A percentile compares a stretch with the other conserved stretches of the same genome.
These are phyloP conservation scores for Pluvialis apricaria DNA, from an alignment of 2,113 vertebrate genomes.

Conservation along the genomic window DNA sequence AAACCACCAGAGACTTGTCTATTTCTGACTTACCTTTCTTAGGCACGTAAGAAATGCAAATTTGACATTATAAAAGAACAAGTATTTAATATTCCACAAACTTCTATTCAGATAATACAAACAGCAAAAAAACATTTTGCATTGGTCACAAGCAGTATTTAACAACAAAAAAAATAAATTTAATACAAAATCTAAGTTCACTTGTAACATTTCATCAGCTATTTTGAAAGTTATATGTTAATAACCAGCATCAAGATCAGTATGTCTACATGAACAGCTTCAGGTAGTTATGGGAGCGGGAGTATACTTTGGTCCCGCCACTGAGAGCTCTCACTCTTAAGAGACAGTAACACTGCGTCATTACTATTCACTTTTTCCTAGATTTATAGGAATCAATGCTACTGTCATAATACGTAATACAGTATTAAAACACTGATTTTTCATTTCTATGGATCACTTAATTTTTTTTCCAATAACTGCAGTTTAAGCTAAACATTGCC, in stretches of 20 bases:
- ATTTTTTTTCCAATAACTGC: not conserved
- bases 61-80: not conserved
- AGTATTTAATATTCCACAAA: not conserved
- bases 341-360: not conserved
- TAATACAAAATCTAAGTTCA: not conserved
- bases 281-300: not conserved
- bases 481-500: not conserved
- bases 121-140: not conserved
- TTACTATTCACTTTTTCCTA: not conserved
- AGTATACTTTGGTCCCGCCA: not conserved
- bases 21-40: not conserved
- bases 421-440: not conserved
- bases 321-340: not conserved
- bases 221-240: not conserved
- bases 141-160: not conserved
- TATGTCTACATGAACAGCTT: not conserved
- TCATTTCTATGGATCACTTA: not conserved
- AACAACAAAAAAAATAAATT: not conserved
- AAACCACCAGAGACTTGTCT: not conserved
- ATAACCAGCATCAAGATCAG: not conserved
- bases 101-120: not conserved
- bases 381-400: not conserved
- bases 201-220: not conserved
- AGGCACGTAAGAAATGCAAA: not conserved
- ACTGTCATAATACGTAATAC: not conserved